Evolutionary conservation across 2,797 vertebrate genomes (phyloP).

Genomic region (Gastrophryne carolinensis): DNA sequence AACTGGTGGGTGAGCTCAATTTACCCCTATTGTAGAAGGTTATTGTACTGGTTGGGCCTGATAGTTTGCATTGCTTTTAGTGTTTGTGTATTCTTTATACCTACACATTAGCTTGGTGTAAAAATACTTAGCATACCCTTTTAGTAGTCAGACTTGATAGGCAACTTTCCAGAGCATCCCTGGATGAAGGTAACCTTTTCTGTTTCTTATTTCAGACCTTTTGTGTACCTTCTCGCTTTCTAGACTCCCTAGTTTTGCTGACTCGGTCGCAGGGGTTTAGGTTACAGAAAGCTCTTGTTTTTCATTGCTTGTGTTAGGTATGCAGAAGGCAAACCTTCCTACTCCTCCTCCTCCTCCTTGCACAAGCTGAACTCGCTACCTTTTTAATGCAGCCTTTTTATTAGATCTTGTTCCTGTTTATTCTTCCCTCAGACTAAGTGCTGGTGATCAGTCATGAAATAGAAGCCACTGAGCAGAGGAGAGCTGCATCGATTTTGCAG

Average conservation of each 20-base stretch:
- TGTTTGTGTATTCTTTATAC: background rate
- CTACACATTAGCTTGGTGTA: background rate
- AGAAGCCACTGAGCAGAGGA: conserved; percentile 26
- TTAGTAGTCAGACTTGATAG: background rate
- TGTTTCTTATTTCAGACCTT: background rate
- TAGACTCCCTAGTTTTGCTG: conserved; percentile 1
- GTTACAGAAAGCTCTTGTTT: background rate
- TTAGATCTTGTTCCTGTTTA: conserved; percentile 5
- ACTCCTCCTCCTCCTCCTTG: background rate
- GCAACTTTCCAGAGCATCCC: background rate
- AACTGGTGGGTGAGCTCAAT: background rate
- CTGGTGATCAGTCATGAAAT: conserved; percentile 35
- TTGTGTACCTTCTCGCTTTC: background rate
- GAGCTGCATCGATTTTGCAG: conserved; percentile 63
- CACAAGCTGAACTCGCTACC: background rate
- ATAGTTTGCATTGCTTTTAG: background rate
- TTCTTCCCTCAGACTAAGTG: conserved; percentile 10
- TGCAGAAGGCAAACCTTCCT: background rate
- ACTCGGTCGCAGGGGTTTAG: background rate
- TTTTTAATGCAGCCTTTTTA: background rate
- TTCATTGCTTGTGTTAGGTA: background rate
- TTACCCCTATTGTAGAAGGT: background rate
- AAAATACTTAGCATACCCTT: background rate
- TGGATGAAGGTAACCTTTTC: background rate
- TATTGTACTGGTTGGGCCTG: background rate